Evolutionary conservation across 2,888 invertebrate species (phyloP), one percentile per base, ranked within the genome.

Genomic region (Julus scanicus): DNA sequence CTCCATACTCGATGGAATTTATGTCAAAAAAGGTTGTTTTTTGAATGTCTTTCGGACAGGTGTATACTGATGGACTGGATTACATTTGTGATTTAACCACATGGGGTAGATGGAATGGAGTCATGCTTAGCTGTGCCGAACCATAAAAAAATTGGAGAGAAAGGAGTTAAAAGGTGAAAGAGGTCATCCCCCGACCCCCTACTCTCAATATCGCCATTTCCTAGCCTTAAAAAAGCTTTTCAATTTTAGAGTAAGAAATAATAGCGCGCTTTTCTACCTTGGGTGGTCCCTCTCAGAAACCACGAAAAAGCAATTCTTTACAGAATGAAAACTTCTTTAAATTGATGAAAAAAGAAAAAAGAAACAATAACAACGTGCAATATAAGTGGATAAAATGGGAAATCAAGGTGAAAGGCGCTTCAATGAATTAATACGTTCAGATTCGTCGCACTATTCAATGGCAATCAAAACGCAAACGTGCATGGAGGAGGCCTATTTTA

Each of bases 231-330:
- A 85, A 40, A 40, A 29, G 15, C 48, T 85, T 85, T 85, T 85
- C 85, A 85, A 85, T 85, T 85, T 85, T 44, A 49, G 85, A 49
- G 49, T 85, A 85, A 85, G 85, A 85, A 85, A 85, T 85, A 85
- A 85, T 85, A 44, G 85, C 49, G 85, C 85, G 44, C 85, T 49
- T 85, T 49, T 85, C 44, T 85, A 85, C 85, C 85, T 85, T 85
- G 85, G 85, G 85, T 85, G 85, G 85, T 85, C 85, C 85, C 29
- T 9, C 8, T 44, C 44, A 44, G 85, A 85, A 85, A 85, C 49
- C 85, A 85, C 85, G 44, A 85, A 85, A 85, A 85, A 85, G 85
- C 85, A 85, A 85, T 85, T 49, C 85, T 85, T 85, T 49, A 85
- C 85, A 44, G 49, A 85, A 85, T 44, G 49, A 85, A 48, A 85